phyloP scores from a whole-genome alignment of 2,888 invertebrate species.

The Heliconius cydno region DNA sequence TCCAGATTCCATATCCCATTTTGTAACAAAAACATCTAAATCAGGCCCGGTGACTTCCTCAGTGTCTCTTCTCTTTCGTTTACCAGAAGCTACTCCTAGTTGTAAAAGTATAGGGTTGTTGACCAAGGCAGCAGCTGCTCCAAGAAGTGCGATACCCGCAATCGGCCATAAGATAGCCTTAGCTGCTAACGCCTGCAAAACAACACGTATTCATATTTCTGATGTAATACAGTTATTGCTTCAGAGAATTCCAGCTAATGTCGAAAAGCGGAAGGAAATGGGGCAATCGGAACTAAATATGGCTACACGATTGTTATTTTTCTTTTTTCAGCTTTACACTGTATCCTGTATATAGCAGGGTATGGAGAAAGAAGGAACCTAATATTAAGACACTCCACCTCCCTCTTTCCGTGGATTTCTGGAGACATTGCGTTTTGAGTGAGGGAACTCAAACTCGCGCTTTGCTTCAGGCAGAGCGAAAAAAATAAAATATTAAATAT shows the following conservation, averaged over 20 bases:
- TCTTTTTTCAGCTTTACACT: background rate
- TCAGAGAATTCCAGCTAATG: background rate
- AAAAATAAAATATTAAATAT: too few species aligned
- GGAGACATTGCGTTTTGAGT: too few species aligned
- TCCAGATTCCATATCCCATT: constrained; percentile 25
- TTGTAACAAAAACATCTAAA: constrained; percentile 32
- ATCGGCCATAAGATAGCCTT: constrained; percentile 87
- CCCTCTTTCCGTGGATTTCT: too few species aligned
- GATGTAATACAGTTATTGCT: background rate
- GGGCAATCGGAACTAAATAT: background rate
- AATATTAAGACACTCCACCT: too few species aligned
- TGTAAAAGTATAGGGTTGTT: constrained; percentile 91
- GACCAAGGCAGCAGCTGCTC: constrained; percentile 91
- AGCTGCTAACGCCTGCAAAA: constrained; percentile 81
- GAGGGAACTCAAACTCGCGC: too few species aligned
- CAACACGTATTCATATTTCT: background rate
- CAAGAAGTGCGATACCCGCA: constrained; percentile 91
- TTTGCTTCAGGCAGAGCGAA: too few species aligned
- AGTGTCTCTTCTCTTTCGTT: constrained; percentile 78
- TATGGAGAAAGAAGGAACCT: too few species aligned
- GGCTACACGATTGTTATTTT: background rate
- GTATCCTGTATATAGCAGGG: too few species aligned
- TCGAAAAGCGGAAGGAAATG: constrained; percentile 3
- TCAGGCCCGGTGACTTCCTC: constrained; percentile 57
- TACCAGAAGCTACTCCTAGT: constrained; percentile 88